A percentile compares a stretch with the other conserved stretches of the same genome.
These are phyloP conservation scores for Menidia beryllina DNA, from an alignment of 2,113 vertebrate species.

Conservation along the genomic window DNA sequence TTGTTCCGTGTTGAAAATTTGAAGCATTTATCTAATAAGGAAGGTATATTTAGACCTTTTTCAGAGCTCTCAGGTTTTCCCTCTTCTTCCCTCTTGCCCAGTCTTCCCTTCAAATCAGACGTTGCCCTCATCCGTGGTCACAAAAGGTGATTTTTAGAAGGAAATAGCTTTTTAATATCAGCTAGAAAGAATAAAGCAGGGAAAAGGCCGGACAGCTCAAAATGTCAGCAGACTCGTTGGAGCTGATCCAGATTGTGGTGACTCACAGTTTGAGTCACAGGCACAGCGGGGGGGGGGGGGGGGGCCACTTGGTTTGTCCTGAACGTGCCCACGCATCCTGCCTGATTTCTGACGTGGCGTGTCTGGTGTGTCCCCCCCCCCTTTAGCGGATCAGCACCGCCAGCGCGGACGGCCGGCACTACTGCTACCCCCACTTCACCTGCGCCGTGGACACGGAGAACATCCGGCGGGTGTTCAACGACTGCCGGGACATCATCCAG, in stretches of 20 bases:
- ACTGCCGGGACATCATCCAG: slow-evolving; percentile 99
- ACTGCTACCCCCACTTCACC: slow-evolving; percentile 99
- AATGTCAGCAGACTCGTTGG: no score
- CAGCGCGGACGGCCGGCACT: slow-evolving; percentile 94
- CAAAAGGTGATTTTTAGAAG: not conserved
- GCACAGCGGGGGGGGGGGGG: no score
- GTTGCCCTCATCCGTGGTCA: not conserved
- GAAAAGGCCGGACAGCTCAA: no score
- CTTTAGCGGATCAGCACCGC: slow-evolving; percentile 96
- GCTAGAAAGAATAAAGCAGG: no score
- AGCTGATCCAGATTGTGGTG: not conserved
- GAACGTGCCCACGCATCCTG: no score
- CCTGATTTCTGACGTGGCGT: not conserved
- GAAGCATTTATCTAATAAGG: not conserved
- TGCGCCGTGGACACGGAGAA: slow-evolving; percentile 99
- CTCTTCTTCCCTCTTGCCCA: no score
- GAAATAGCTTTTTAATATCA: no score
- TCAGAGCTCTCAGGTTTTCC: not conserved
- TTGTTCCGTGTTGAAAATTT: not conserved
- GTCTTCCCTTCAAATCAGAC: no score
- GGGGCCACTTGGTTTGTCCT: no score
- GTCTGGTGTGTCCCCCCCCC: not conserved
- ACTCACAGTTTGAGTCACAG: slow-evolving; percentile 15
- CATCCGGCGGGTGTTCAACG: slow-evolving; percentile 97
- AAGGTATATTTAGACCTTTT: not conserved